A percentile compares a stretch with the other conserved stretches of the same genome.
Evolutionary conservation across 2,113 vertebrate genomes (phyloP).

Genomic region (Heloderma charlesbogerti): DNA sequence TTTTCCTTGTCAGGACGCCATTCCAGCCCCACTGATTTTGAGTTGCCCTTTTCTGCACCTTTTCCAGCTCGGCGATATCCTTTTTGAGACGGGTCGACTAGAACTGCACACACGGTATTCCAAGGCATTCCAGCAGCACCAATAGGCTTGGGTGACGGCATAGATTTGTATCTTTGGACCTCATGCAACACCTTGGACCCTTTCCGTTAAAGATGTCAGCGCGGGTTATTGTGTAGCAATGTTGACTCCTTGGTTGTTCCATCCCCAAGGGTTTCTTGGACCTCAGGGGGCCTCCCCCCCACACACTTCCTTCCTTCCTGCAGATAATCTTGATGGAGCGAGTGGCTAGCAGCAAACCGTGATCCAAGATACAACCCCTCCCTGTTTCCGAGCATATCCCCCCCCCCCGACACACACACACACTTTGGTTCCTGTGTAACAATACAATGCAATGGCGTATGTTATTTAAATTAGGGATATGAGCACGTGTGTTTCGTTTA

Average conservation of each 20-base stretch:
- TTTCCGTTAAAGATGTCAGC: background rate
- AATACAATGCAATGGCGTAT: constrained; percentile 60
- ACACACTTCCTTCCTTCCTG: background rate
- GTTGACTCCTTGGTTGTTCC: constrained; percentile 7
- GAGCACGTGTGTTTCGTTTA: constrained; percentile 54
- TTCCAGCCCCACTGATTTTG: background rate
- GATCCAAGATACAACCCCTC: constrained; percentile 53
- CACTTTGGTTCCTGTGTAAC: constrained; percentile 31
- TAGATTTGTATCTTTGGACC: background rate
- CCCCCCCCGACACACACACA: background rate
- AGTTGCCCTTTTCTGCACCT: background rate
- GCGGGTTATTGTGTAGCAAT: background rate
- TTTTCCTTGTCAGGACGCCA: background rate
- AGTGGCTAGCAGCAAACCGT: no score
- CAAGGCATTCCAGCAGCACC: no score
- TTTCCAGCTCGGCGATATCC: no score
- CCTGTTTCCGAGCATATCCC: constrained; percentile 42
- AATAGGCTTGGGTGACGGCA: background rate
- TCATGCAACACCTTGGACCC: fast-evolving
- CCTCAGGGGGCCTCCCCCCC: background rate
- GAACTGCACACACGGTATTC: no score
- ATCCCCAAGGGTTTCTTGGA: background rate
- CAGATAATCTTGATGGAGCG: background rate
- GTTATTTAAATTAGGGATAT: constrained; percentile 41
- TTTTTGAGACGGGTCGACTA: background rate